Base-by-base conservation (phyloP, 2,888 invertebrate genomes). In the Portevinia maculata region DNA sequence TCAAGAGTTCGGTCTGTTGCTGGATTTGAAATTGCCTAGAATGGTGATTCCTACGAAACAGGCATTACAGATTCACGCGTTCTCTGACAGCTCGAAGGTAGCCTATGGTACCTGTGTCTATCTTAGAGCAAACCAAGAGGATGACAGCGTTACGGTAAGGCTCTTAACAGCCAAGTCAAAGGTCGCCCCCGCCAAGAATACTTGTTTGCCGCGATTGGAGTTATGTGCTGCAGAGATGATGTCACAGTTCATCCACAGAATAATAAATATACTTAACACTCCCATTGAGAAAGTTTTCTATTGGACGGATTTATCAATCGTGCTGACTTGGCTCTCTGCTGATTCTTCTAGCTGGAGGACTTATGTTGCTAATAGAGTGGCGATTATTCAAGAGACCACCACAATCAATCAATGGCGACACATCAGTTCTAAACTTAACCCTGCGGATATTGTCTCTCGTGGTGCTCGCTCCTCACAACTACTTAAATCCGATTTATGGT, bases 71-170 rank as follows among this genome's bases (percentile, higher is more conserved):
- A 30, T 70, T 8, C 76, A 76, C 52, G 76, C 62, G 5, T 69
- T 76, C 9, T 69, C 69, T 1, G 69, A 70, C 30, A 69, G 69
- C 55, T 69, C 69, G 0, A 65, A 71, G 50, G 28, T 55, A 37
- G 71, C 65, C n/a, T 71, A 52, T 34, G 78, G 78, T 4, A 60
- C 65, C 7, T 71, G 65, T 8, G 5, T 79, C 5, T 78, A 71
- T 32, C 19, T 78, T n/a, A 41, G 41, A 24, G 46, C 50, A 5
- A 21, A 62, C 13, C 46, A 44, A n/a, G 34, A 46, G 11, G 50
- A 60, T 24, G 34, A 48, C 3, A 19, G 30, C 8, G 30, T 64
- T 8, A 44, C 0, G 0, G 62, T 76, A 6, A 21, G 60, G 3
- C 30, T 76, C 2, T 41, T 76, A 1, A 69, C n/a, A n/a, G n/a